Conservation (phyloP, 2,797 vertebrate genomes). For the Pipistrellus nathusii region DNA sequence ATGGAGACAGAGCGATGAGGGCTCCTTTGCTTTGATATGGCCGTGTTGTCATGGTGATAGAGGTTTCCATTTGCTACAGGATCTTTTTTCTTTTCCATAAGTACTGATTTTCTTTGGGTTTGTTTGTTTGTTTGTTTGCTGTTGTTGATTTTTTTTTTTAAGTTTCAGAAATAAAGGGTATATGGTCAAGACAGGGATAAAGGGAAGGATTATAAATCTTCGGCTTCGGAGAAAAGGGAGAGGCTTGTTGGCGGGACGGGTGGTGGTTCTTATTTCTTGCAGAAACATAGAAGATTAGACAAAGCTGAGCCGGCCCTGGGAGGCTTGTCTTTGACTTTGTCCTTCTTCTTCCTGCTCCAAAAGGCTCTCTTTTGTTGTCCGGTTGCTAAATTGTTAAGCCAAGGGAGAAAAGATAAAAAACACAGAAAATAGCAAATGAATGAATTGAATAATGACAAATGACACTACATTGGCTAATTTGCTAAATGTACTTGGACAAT, state of each 20-base stretch:
- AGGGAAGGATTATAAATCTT: slow-evolving; percentile 87
- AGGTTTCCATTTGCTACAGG: too few relatives aligned
- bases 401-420: slow-evolving; percentile 78
- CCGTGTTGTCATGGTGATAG: background rate
- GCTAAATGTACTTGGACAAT: too few relatives aligned
- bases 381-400: slow-evolving; percentile 84
- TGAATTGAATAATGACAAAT: too few relatives aligned
- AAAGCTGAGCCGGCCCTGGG: slow-evolving; percentile 89
- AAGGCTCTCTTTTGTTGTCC: slow-evolving; percentile 92
- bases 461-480: too few relatives aligned
- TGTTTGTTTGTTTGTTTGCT: too few relatives aligned
- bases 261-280: slow-evolving; percentile 90
- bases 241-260: slow-evolving; percentile 87
- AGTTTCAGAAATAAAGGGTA: slow-evolving; percentile 76
- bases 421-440: slow-evolving; percentile 40
- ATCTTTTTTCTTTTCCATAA: too few relatives aligned
- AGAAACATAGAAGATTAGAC: slow-evolving; percentile 92
- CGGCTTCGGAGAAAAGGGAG: slow-evolving; percentile 84
- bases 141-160: background rate
- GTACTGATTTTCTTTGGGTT: too few relatives aligned
- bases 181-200: slow-evolving; percentile 74
- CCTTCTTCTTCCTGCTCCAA: slow-evolving; percentile 96
- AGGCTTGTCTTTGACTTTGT: slow-evolving; percentile 90
- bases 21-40: accelerated
- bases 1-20: accelerated